A percentile compares a stretch with the other conserved stretches of the same genome.
These are phyloP conservation scores for Regulus satrapa DNA, from an alignment of 2,113 vertebrate genomes.

Conservation along the genomic window DNA sequence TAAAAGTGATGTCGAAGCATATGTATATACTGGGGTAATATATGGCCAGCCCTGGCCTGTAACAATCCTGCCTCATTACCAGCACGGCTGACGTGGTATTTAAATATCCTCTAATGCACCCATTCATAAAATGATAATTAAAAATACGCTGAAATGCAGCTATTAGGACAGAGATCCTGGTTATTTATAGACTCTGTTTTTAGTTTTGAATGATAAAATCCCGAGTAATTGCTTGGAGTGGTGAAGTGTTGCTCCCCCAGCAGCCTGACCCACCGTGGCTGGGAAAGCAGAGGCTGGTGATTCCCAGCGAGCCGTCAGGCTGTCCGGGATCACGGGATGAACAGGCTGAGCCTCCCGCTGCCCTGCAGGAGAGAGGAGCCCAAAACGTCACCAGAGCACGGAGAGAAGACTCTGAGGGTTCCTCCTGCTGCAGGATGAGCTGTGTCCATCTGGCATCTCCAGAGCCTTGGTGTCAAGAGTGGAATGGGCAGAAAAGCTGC, in stretches of 20 bases:
- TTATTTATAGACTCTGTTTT: conserved; percentile 34
- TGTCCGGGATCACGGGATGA: rapidly evolving
- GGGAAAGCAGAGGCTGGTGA: conserved; percentile 8
- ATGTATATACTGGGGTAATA: conserved; percentile 14
- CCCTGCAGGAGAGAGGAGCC: background rate
- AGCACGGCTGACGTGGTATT: conserved; percentile 14
- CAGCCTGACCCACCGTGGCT: background rate
- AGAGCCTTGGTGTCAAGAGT: background rate
- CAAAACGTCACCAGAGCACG: rapidly evolving
- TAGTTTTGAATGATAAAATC: conserved; percentile 21
- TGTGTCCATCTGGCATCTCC: rapidly evolving
- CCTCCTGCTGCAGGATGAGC: background rate
- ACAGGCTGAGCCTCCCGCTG: background rate
- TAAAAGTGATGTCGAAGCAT: conserved; percentile 38
- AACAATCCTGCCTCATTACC: conserved; percentile 59
- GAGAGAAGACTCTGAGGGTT: rapidly evolving
- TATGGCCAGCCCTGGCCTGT: conserved; percentile 34
- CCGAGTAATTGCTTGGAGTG: background rate
- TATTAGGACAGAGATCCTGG: conserved; percentile 28
- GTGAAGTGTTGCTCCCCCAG: background rate
- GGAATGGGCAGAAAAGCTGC: background rate
- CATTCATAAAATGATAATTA: conserved; percentile 67
- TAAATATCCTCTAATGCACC: conserved; percentile 65
- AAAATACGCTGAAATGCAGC: conserved; percentile 50
- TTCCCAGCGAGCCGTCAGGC: background rate